Evolutionary conservation across 2,113 vertebrate genomes (phyloP).

Genomic region (Arizona elegans): DNA sequence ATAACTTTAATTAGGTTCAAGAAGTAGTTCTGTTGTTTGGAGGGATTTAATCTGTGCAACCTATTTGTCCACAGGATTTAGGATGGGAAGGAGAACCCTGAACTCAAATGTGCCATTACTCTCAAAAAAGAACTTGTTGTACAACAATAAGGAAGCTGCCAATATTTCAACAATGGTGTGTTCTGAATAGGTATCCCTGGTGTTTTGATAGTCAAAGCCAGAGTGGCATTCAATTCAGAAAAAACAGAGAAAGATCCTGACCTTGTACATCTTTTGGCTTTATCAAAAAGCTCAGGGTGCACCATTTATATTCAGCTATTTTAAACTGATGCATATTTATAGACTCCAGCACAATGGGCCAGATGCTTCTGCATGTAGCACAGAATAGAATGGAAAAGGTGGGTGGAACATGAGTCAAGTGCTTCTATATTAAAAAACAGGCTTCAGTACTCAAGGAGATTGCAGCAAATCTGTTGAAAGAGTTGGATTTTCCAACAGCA

Average conservation of each 20-base stretch:
- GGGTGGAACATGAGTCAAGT: conserved; percentile 3
- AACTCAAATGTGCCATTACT: neutral
- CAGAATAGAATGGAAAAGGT: conserved; percentile 10
- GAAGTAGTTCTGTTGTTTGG: conserved; percentile 37
- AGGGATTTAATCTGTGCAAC: conserved; percentile 24
- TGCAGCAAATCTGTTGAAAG: neutral
- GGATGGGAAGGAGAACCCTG: neutral
- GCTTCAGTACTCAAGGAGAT: neutral
- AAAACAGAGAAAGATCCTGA: conserved; percentile 22
- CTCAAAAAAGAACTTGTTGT: conserved; percentile 12
- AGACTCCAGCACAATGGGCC: conserved; percentile 54
- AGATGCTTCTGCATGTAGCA: conserved; percentile 30
- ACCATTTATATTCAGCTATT: conserved; percentile 58
- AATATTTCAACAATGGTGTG: neutral
- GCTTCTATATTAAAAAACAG: neutral
- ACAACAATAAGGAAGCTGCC: conserved; percentile 13
- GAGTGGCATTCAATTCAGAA: conserved; percentile 26
- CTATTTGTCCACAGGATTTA: conserved; percentile 25
- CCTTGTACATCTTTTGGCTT: conserved; percentile 41
- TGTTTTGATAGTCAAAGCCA: conserved; percentile 12
- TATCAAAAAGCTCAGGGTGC: conserved; percentile 49
- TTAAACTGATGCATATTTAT: conserved; percentile 65
- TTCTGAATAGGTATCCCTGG: conserved; percentile 18
- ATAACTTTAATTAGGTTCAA: conserved; percentile 55
- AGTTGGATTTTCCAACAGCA: neutral